Percentiles rank a stretch among this genome's conserved stretches.
These are phyloP conservation scores for Danio albolineatus DNA, from an alignment of 2,797 vertebrate species.

Conservation along the genomic window DNA sequence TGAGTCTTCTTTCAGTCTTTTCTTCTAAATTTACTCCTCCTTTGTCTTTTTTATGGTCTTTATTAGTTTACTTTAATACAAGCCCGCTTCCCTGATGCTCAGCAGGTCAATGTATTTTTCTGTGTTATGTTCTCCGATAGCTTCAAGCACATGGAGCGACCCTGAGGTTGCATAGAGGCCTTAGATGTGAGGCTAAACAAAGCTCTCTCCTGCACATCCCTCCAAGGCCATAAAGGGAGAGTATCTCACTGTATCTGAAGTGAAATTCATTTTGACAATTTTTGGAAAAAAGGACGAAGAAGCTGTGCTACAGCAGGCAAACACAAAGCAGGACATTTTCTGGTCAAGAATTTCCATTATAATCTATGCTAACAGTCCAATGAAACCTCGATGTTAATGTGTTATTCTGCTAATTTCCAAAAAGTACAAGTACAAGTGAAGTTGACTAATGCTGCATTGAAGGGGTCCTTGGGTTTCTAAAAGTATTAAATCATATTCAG, in stretches of 20 bases:
- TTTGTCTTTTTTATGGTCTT: background rate
- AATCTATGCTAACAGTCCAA: background rate
- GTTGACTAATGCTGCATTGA: constrained; percentile 67
- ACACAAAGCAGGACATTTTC: background rate
- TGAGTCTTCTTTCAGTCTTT: constrained; percentile 24
- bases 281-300: background rate
- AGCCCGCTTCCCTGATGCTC: constrained; percentile 25
- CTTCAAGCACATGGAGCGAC: constrained; percentile 67
- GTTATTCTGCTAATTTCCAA: constrained; percentile 68
- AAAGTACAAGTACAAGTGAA: constrained; percentile 65
- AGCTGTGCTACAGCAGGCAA: background rate
- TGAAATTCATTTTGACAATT: constrained; percentile 1
- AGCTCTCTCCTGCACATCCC: constrained; percentile 56
- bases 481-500: constrained; percentile 69
- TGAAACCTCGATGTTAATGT: constrained; percentile 19
- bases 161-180: constrained; percentile 63
- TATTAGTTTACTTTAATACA: constrained; percentile 54
- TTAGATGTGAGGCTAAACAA: constrained; percentile 61
- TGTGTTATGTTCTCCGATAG: constrained; percentile 68
- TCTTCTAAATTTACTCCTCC: constrained; percentile 48
- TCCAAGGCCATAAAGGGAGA: constrained; percentile 13
- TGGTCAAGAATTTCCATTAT: constrained; percentile 1
- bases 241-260: background rate
- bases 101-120: constrained; percentile 60
- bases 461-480: constrained; percentile 69